phyloP scores from a whole-genome alignment of 2,888 invertebrate species.

The Leucophenga maculata region DNA sequence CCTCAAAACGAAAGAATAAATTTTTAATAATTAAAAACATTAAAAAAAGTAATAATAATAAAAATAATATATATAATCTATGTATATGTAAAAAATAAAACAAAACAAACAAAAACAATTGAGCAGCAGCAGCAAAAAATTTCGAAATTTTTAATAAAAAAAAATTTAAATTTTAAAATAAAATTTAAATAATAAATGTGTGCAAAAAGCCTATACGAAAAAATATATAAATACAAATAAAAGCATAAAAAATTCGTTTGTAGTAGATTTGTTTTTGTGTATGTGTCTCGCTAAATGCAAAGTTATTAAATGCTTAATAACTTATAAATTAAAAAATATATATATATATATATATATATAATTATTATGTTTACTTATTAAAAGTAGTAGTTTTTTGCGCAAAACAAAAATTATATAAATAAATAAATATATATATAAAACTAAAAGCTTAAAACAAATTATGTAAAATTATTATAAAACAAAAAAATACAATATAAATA shows the following conservation, averaged over 20 bases:
- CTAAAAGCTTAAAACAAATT: constrained; percentile 12
- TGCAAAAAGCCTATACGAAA: too few relatives aligned
- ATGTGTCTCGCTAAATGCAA: too few relatives aligned
- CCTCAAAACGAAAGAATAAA: constrained; percentile 60
- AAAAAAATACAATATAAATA: too few relatives aligned
- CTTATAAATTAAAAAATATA: neutral
- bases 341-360: constrained; percentile 2
- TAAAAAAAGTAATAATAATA: constrained; percentile 39
- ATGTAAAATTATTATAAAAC: too few relatives aligned
- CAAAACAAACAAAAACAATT: constrained; percentile 24
- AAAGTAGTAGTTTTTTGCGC: too few relatives aligned
- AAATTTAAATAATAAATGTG: constrained; percentile 18
- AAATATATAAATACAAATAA: too few relatives aligned
- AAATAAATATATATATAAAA: constrained; percentile 9
- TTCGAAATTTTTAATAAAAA: constrained; percentile 22
- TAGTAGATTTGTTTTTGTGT: too few relatives aligned
- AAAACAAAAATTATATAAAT: constrained; percentile 19
- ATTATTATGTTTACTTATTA: too few relatives aligned
- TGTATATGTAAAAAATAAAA: constrained; percentile 27
- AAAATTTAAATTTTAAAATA: neutral
- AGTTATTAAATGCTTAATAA: constrained; percentile 6
- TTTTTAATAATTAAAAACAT: constrained; percentile 31
- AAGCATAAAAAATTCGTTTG: too few relatives aligned
- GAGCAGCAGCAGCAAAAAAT: constrained; percentile 29
- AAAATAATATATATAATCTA: constrained; percentile 27